Evolutionary conservation across 2,113 vertebrate genomes (phyloP).

Genomic region (Macrotus californicus): DNA sequence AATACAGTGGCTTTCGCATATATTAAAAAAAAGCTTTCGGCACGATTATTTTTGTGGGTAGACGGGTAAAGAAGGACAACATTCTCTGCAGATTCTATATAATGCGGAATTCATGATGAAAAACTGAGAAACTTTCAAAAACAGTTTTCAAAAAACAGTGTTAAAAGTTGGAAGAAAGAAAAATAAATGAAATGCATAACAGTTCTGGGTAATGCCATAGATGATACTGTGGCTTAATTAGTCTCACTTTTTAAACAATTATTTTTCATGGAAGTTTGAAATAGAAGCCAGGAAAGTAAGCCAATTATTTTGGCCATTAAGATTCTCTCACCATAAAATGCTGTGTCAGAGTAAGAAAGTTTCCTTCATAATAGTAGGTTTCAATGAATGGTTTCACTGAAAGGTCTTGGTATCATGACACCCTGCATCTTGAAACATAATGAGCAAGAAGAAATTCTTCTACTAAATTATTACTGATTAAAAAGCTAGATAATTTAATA

Average conservation of each 20-base stretch:
- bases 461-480: conserved; percentile 36
- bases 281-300: conserved; percentile 22
- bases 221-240: background rate
- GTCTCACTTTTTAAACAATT: background rate
- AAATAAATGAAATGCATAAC: background rate
- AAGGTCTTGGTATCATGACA: conserved; percentile 3
- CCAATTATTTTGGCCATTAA: background rate
- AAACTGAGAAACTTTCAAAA: background rate
- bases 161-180: background rate
- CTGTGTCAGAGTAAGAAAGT: background rate
- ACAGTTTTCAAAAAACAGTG: background rate
- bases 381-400: conserved; percentile 7
- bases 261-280: conserved; percentile 9
- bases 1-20: background rate
- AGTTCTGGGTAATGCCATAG: background rate
- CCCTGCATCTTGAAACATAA: conserved; percentile 3
- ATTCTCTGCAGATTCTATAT: background rate
- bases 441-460: background rate
- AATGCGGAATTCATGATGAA: background rate
- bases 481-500: conserved; percentile 37
- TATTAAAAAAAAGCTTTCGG: background rate
- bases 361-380: background rate
- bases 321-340: conserved; percentile 4
- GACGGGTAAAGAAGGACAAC: background rate
- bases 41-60: background rate